phyloP scores from a whole-genome alignment of 2,797 vertebrate genomes.

The Enteromius treurensis region DNA sequence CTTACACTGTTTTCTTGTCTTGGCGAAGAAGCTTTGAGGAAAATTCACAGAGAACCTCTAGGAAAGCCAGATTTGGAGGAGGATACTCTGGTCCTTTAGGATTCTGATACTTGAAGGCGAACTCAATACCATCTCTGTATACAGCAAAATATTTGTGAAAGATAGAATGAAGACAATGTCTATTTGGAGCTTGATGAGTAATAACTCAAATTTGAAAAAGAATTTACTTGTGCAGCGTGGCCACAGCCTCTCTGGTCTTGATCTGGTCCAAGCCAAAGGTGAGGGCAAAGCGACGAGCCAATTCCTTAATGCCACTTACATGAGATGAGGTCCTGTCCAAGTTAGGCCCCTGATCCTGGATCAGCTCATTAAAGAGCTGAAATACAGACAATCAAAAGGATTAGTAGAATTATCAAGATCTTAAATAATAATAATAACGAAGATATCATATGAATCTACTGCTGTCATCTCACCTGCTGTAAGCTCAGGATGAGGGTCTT shows the following conservation, averaged over 20 bases:
- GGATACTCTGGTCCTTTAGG: conserved; percentile 95
- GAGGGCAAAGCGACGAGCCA: conserved; percentile 96
- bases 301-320: conserved; percentile 96
- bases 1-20: conserved; percentile 99
- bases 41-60: conserved; percentile 97
- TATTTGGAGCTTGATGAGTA: not conserved
- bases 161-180: not conserved
- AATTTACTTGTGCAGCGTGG: conserved; percentile 97
- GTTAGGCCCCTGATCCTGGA: conserved; percentile 97
- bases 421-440: conserved; percentile 11
- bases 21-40: conserved; percentile 97
- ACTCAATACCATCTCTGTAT: conserved; percentile 95
- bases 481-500: conserved; percentile 99
- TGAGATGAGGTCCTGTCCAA: conserved; percentile 97
- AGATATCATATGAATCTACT: not conserved
- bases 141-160: conserved; percentile 32
- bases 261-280: conserved; percentile 98
- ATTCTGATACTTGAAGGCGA: conserved; percentile 98
- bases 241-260: conserved; percentile 98
- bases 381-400: not conserved
- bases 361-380: conserved; percentile 96
- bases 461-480: conserved; percentile 88
- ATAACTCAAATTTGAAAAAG: not conserved
- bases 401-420: not conserved
- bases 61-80: conserved; percentile 94